Percentiles rank a stretch among this genome's conserved stretches.
Evolutionary conservation across 2,797 vertebrate genomes (phyloP).

Genomic region (Erpetoichthys calabaricus): DNA sequence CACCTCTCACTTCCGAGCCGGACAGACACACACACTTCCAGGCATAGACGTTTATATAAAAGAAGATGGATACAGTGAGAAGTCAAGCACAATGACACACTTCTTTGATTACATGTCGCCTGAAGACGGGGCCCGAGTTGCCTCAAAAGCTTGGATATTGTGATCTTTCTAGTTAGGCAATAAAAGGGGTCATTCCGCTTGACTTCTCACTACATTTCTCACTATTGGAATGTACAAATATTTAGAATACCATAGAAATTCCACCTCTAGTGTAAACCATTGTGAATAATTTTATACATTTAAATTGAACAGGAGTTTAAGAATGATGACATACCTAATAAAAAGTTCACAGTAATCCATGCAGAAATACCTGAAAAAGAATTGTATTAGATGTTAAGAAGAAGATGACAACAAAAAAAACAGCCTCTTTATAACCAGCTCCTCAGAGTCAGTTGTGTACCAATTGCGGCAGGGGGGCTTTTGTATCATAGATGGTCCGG

Average conservation of each 20-base stretch:
- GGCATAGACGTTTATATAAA: too few relatives aligned
- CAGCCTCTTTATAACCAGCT: background rate
- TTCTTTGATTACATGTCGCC: too few relatives aligned
- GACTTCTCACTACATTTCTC: background rate
- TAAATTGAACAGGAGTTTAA: slow-evolving; percentile 1
- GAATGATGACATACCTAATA: slow-evolving; percentile 52
- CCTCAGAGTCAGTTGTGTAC: background rate
- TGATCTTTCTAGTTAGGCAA: too few relatives aligned
- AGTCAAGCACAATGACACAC: too few relatives aligned
- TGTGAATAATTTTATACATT: slow-evolving; percentile 2
- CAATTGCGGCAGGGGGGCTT: too few relatives aligned
- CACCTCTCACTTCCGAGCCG: too few relatives aligned
- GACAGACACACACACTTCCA: too few relatives aligned
- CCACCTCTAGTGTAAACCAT: background rate
- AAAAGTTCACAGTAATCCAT: slow-evolving; percentile 91
- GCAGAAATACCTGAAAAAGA: slow-evolving; percentile 67
- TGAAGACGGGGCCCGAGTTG: too few relatives aligned
- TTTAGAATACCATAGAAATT: background rate
- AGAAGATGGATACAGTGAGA: too few relatives aligned
- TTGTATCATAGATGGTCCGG: too few relatives aligned
- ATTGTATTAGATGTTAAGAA: slow-evolving; percentile 7
- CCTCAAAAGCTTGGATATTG: too few relatives aligned
- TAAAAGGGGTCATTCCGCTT: too few relatives aligned
- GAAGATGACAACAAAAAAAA: background rate
- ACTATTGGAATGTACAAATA: background rate